Evolutionary conservation across 2,797 vertebrate species (phyloP).

Genomic region (Scarus forsteni): DNA sequence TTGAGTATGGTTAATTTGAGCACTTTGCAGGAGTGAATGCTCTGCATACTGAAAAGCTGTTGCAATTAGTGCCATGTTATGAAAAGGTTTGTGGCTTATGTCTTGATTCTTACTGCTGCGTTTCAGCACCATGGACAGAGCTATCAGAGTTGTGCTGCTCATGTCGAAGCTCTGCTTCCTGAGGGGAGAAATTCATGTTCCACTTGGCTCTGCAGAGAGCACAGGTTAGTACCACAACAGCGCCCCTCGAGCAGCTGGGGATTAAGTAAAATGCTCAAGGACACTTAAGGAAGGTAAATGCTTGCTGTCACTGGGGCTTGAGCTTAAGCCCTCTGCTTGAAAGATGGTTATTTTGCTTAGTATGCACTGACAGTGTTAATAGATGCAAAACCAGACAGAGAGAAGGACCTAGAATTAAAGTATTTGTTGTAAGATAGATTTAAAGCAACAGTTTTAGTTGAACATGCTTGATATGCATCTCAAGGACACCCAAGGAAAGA

Average conservation of each 20-base stretch:
- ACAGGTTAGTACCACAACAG: slow-evolving; percentile 54
- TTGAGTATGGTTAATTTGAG: slow-evolving; percentile 60
- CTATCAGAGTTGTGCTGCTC: neutral
- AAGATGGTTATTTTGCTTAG: slow-evolving; percentile 48
- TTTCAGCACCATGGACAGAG: slow-evolving; percentile 75
- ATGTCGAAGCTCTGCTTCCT: slow-evolving; percentile 1
- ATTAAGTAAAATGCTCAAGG: slow-evolving; percentile 69
- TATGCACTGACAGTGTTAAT: slow-evolving; percentile 41
- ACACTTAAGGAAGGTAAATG: slow-evolving; percentile 68
- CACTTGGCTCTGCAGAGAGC: slow-evolving; percentile 38
- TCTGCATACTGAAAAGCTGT: slow-evolving; percentile 50
- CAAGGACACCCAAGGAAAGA: slow-evolving; percentile 58
- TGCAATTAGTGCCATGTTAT: slow-evolving; percentile 19
- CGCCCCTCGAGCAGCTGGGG: slow-evolving; percentile 52
- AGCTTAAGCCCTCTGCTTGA: slow-evolving; percentile 42
- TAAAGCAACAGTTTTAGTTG: slow-evolving; percentile 47
- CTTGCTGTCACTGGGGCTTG: slow-evolving; percentile 53
- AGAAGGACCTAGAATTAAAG: slow-evolving; percentile 9
- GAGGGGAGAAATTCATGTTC: slow-evolving; percentile 45
- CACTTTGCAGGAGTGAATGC: slow-evolving; percentile 41
- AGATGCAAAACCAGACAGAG: slow-evolving; percentile 29
- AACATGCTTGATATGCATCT: slow-evolving; percentile 59
- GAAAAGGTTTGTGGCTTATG: slow-evolving; percentile 9
- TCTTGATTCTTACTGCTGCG: neutral
- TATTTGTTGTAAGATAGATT: slow-evolving; percentile 49